Evolutionary conservation across 2,888 invertebrate genomes (phyloP).

Genomic region (Calephelis perditalis): DNA sequence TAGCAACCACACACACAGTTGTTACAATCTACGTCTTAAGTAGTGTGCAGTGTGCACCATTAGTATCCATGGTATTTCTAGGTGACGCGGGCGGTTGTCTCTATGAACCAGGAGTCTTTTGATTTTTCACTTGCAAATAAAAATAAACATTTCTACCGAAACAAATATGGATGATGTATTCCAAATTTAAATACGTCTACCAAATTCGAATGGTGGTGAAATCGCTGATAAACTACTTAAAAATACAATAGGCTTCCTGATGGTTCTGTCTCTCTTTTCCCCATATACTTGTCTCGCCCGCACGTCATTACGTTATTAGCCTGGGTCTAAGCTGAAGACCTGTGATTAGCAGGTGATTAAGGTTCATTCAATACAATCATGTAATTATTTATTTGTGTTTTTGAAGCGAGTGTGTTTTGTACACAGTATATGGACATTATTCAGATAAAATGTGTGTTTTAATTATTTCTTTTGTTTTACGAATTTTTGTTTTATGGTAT

Average conservation of each 20-base stretch:
- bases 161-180: not conserved
- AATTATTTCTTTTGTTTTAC: no score
- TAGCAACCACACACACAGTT: no score
- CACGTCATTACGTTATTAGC: constrained; percentile 69
- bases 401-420: constrained; percentile 69
- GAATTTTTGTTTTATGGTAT: no score
- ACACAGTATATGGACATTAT: constrained; percentile 38
- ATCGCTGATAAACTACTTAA: constrained; percentile 5
- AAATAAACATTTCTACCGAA: no score
- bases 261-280: constrained; percentile 35
- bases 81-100: no score
- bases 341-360: constrained; percentile 74
- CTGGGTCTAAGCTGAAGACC: constrained; percentile 53
- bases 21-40: no score
- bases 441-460: constrained; percentile 32
- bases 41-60: no score
- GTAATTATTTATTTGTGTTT: constrained; percentile 76
- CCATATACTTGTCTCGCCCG: constrained; percentile 39
- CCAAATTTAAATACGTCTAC: not conserved
- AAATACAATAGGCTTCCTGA: not conserved
- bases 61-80: no score
- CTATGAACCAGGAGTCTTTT: no score
- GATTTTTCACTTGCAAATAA: no score
- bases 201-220: constrained; percentile 1
- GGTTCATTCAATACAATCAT: constrained; percentile 73